Base-by-base conservation (phyloP, 2,113 vertebrate species). In the Syngnathus floridae region DNA sequence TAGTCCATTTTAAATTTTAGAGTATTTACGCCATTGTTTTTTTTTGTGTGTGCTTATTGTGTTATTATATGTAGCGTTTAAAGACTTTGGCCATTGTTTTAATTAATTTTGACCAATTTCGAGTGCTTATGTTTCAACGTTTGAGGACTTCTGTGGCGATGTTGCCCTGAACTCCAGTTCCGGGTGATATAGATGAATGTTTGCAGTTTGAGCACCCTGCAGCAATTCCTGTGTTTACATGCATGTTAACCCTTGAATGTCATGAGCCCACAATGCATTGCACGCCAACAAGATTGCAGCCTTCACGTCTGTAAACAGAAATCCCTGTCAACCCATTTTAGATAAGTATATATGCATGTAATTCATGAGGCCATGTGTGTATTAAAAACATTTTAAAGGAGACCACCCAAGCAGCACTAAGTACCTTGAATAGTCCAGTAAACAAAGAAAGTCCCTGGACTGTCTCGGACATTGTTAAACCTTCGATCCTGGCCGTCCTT, bases 361-460 rank as follows among this genome's bases (percentile, higher is more conserved):
- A 51, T 51, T 51, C 10, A 8, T 21, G 3, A 51, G 5, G 8
- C 1, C 7, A 11, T 41, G 2, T 41, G 9, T 41, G 9, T 12
- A 11, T 41, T 41, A 11, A 41, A 41, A 11, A 41, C 26, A 31
- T 31, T 41, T 41, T 12, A 49, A n/a, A n/a, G 2, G 46, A 21
- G 48, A n/a, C n/a, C 48, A 51, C 48, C 48, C 48, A 51, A 51
- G 8, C 13, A 3, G 38, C 21, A 3, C 16, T 6, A 77, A 64
- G 82, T 85, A 92, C 91, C 90, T 92, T 93, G 91, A 75, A 92
- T n/a, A 62, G 82, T 93, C 91, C 90, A 92, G 43, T 91, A 92
- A 2, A 93, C 74, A 62, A 92, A 91, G 82, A 93, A 93, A 37
- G 78, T 82, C 78, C 87, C 86, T 21, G 90, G 89, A 70, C 81